phyloP scores from a whole-genome alignment of 2,888 invertebrate genomes.

The Drosophila koepferae region DNA sequence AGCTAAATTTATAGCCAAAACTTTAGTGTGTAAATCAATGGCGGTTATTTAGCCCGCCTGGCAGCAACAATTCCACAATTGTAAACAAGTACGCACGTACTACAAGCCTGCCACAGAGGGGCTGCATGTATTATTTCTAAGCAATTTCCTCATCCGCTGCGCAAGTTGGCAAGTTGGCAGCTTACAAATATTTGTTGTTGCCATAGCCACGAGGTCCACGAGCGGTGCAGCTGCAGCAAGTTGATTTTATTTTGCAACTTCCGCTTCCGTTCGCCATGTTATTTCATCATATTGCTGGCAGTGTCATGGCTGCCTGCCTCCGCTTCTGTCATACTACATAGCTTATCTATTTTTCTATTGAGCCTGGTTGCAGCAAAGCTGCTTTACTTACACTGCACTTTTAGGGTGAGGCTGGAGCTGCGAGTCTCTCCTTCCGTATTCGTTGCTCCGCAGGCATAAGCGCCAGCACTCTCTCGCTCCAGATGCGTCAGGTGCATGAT shows the following conservation, averaged over 20 bases:
- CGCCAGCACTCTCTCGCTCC: slow-evolving; percentile 90
- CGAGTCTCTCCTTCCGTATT: slow-evolving; percentile 93
- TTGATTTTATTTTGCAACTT: slow-evolving; percentile 70
- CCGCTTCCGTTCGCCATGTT: slow-evolving; percentile 67
- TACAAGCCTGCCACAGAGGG: slow-evolving; percentile 19
- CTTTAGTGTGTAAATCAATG: slow-evolving; percentile 74
- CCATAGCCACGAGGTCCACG: slow-evolving; percentile 23
- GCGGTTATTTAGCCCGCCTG: slow-evolving; percentile 68
- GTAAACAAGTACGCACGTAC: slow-evolving; percentile 55
- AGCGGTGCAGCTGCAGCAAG: slow-evolving; percentile 28
- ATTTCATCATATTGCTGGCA: slow-evolving; percentile 51
- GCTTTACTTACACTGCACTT: slow-evolving; percentile 91
- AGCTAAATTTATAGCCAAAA: slow-evolving; percentile 73
- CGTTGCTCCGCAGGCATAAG: slow-evolving; percentile 92
- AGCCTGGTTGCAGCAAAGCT: slow-evolving; percentile 26
- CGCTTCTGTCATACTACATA: neutral
- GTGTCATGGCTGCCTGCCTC: slow-evolving; percentile 17
- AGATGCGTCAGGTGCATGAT: slow-evolving; percentile 89
- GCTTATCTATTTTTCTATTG: slow-evolving; percentile 28
- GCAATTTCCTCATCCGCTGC: slow-evolving; percentile 72
- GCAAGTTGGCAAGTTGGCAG: slow-evolving; percentile 48
- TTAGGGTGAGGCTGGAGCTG: slow-evolving; percentile 90
- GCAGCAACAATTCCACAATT: slow-evolving; percentile 63
- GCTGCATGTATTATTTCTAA: slow-evolving; percentile 73
- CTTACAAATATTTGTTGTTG: slow-evolving; percentile 39